A percentile compares a stretch with the other conserved stretches of the same genome.
Conservation (phyloP, 2,888 invertebrate genomes). For the Trissoscelio sp. region DNA sequence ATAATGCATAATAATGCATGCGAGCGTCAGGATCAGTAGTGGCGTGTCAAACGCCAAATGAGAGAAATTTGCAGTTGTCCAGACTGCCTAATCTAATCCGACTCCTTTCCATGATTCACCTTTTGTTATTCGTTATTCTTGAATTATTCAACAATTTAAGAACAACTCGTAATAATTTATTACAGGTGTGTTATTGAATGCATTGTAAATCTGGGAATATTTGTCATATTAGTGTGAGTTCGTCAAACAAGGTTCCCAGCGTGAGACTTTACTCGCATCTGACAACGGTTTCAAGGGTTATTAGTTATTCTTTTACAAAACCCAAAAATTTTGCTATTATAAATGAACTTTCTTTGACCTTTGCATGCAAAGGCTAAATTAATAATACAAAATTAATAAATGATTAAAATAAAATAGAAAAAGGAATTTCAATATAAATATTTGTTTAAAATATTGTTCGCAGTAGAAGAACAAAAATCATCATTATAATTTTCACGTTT, state of each 20-base stretch:
- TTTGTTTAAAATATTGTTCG: too few species aligned
- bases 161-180: conserved; percentile 44
- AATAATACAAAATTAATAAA: too few species aligned
- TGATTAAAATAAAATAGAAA: too few species aligned
- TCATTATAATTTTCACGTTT: conserved; percentile 1
- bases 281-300: too few species aligned
- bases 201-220: conserved; percentile 40
- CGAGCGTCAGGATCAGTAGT: conserved; percentile 34
- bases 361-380: too few species aligned
- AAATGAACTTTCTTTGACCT: too few species aligned
- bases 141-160: conserved; percentile 48
- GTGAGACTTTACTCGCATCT: neutral
- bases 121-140: conserved; percentile 42
- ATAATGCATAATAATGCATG: conserved; percentile 64
- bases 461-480: neutral
- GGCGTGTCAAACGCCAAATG: conserved; percentile 46
- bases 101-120: conserved; percentile 46
- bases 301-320: too few species aligned
- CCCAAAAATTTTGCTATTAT: too few species aligned
- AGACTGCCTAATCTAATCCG: conserved; percentile 42
- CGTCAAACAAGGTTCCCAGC: neutral
- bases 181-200: conserved; percentile 34
- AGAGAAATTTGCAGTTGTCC: conserved; percentile 37
- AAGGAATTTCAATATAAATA: too few species aligned
- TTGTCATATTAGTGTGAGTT: conserved; percentile 34